Evolutionary conservation across 2,797 vertebrate species (phyloP), one percentile per base, ranked within the genome.

Genomic region (Pangasius larnaudii): DNA sequence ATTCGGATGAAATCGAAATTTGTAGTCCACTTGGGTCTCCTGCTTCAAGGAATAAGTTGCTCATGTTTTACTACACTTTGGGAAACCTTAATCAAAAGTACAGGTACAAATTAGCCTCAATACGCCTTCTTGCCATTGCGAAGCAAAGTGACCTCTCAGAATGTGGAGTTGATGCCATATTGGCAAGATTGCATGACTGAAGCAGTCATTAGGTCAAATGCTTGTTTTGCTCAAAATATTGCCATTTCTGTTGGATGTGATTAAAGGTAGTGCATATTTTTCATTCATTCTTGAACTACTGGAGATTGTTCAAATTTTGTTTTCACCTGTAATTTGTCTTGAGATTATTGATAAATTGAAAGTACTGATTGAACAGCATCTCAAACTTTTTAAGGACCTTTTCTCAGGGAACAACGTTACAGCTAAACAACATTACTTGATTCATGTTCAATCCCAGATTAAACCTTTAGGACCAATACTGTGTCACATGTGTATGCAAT

Each of bases 351-450:
- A 81, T n/a, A 81, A 85, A 5, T 67, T 88, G 27, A 89, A 88
- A 88, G 33, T 49, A 82, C 74, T 87, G 33, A 88, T 72, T 46
- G 89, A 91, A 85, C 86, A 90, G 71, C 88, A 90, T 24, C 58
- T 91, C 30, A 86, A 92, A 19, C 88, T 89, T 85, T 72, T 91
- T 27, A 91, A 89, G 33, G 49, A 39, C 2, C 39, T 90, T 85
- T 91, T 92, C 33, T 69, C 84, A 53, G 87, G 90, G 0, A 79
- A 81, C 83, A 92, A 90, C 53, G 78, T 91, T 6, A 91, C 77
- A 11, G 86, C 89, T 4, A 91, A 91, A 75, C 85, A 91, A 9
- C 90, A 89, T 79, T 88, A 88, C 65, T 77, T 91, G 75, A 85
- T 90, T 81, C 79, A 90, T 74, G 49, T 30, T 53, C 89, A 77